Evolutionary conservation across 2,113 vertebrate species (phyloP), one percentile per base, ranked within the genome.

Genomic region (Calidris pygmaea): DNA sequence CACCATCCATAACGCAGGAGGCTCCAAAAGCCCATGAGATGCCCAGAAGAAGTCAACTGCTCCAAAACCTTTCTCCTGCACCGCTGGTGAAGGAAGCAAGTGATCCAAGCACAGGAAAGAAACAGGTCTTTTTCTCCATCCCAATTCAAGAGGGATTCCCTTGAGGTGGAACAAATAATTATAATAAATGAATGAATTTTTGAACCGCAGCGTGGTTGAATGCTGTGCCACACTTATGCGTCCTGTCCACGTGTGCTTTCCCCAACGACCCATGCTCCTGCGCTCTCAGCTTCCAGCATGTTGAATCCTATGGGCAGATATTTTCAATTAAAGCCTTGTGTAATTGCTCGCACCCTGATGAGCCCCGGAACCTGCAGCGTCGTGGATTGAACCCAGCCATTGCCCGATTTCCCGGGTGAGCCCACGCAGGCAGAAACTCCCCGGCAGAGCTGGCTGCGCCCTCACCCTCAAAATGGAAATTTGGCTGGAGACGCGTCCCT

Each of bases 301-400:
- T 58, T 24, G 14, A 1, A 5, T 17, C 0, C 0, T 30, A 3
- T 0, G 0, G 16, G 7, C 43, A 4, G 7, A 12, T 6, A 22
- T 9, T 3, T 62, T 24, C 19, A 22, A 10, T 5, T 3, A 58
- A 66, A 55, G 62, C 12, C 56, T 14, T 3, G 43, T 5, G 70
- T 5, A 3, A 20, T 3, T 30, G 14, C 37, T 9, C 3, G 14
- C 48, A 37, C 34, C 75, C 67, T 13, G 37, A 76, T 12, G 41
- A 62, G 82, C 60, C 2, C 1, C 58, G 60, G 66, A 20, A 47
- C 79, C 45, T 45, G 24, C 43, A n/a, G 63, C 3, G 11, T 18
- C 24, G 8, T 3, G 0, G 32, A 10, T 4, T 5, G 26, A 37
- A 12, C 43, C 16, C 75, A 50, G 35, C 6, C 27, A 22, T 6